Conservation (phyloP, 2,113 vertebrate species). For the Monopterus albus region DNA sequence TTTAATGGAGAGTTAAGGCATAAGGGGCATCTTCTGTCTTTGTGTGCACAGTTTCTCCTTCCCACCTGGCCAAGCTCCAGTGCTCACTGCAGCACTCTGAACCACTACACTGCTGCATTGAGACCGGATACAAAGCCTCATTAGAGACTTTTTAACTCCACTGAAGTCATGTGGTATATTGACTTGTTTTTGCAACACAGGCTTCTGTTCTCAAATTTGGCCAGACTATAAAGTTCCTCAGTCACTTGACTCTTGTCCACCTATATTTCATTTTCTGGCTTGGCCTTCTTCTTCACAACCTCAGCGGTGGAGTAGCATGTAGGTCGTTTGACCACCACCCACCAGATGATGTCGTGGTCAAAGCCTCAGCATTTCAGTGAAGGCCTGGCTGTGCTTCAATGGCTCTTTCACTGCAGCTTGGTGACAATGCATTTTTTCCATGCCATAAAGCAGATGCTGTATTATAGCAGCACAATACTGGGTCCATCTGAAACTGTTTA, state of each 20-base stretch:
- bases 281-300: constrained; percentile 4
- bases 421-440: constrained; percentile 82
- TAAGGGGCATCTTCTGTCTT: constrained; percentile 60
- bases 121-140: constrained; percentile 48
- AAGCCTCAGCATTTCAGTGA: constrained; percentile 55
- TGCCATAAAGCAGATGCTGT: constrained; percentile 83
- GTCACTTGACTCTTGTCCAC: constrained; percentile 23
- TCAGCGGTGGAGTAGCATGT: constrained; percentile 16
- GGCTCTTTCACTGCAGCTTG: constrained; percentile 73
- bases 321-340: constrained; percentile 58
- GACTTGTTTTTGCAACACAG: constrained; percentile 21
- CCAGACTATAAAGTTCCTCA: constrained; percentile 24
- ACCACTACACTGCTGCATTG: constrained; percentile 50
- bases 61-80: constrained; percentile 76
- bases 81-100: constrained; percentile 71
- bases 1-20: constrained; percentile 74
- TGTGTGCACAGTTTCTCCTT: constrained; percentile 67
- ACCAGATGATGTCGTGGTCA: constrained; percentile 61
- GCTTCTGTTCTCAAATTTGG: constrained; percentile 29
- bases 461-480: constrained; percentile 75
- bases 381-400: constrained; percentile 69
- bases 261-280: constrained; percentile 19
- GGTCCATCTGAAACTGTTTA: constrained; percentile 78
- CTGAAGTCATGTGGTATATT: constrained; percentile 44
- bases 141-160: constrained; percentile 25